Conservation (phyloP, 30 jellyfish, hydroid and myxozoan species). For the Cassiopea andromeda region DNA sequence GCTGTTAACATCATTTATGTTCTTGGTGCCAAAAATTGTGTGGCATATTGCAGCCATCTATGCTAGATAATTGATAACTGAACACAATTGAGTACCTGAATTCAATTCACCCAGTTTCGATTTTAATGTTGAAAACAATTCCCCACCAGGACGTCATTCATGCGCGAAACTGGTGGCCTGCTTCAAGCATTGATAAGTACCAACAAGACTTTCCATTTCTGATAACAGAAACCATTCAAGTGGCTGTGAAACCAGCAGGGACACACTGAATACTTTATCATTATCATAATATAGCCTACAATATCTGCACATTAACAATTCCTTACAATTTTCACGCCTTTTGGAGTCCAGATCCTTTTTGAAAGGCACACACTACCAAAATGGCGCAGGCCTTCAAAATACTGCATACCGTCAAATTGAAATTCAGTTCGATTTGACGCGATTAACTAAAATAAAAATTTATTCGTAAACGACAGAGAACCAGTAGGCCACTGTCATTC, state of each 20-base stretch:
- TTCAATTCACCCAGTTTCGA: conserved; percentile 25
- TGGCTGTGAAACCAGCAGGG: conserved; percentile 43
- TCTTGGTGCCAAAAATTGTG: background rate
- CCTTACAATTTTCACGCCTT: background rate
- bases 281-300: background rate
- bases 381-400: background rate
- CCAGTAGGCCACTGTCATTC: no score
- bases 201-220: conserved; percentile 39
- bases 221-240: conserved; percentile 58
- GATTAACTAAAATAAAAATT: no score
- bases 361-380: background rate
- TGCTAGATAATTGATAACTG: background rate
- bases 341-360: background rate
- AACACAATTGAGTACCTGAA: background rate
- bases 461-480: no score
- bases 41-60: background rate
- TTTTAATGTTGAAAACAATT: background rate
- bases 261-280: background rate
- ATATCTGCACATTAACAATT: background rate
- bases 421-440: no score
- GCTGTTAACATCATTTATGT: no score
- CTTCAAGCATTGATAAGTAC: conserved; percentile 16
- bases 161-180: conserved; percentile 51
- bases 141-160: conserved; percentile 41
- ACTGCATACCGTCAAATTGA: no score